phyloP scores from a whole-genome alignment of 2,113 vertebrate genomes.

The Nematolebias whitei region DNA sequence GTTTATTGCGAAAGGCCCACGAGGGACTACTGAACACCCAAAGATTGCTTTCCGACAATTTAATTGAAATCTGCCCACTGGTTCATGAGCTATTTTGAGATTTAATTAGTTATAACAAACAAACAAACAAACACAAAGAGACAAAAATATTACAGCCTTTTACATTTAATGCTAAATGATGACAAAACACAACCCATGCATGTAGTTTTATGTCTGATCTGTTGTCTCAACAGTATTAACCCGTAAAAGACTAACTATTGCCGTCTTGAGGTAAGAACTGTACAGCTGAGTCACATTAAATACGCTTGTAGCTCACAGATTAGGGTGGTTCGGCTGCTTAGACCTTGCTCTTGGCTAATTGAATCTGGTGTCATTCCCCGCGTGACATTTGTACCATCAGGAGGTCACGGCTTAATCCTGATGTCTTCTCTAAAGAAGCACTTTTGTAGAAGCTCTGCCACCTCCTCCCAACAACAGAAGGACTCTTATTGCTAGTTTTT shows the following conservation, averaged over 20 bases:
- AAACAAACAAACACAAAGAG: no score
- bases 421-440: slow-evolving; percentile 20
- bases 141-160: no score
- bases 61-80: no score
- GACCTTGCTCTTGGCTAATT: slow-evolving; percentile 3
- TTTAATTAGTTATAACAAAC: no score
- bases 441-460: slow-evolving; percentile 6
- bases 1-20: no score
- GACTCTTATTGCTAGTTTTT: slow-evolving; percentile 38
- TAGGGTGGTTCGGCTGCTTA: background rate
- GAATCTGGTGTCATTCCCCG: background rate
- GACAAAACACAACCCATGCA: background rate
- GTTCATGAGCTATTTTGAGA: no score
- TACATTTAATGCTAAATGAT: no score
- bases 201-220: background rate
- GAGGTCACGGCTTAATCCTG: slow-evolving; percentile 2
- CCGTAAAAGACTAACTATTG: background rate
- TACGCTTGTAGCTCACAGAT: background rate
- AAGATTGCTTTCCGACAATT: no score
- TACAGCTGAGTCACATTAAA: slow-evolving; percentile 17
- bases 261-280: background rate
- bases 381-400: slow-evolving; percentile 5
- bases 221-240: slow-evolving; percentile 36
- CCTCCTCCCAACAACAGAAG: slow-evolving; percentile 27
- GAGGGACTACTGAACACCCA: no score